Percentiles rank a stretch among this genome's conserved stretches.
Evolutionary conservation across 2,888 invertebrate genomes (phyloP).

Genomic region (Caenorhabditis angaria): DNA sequence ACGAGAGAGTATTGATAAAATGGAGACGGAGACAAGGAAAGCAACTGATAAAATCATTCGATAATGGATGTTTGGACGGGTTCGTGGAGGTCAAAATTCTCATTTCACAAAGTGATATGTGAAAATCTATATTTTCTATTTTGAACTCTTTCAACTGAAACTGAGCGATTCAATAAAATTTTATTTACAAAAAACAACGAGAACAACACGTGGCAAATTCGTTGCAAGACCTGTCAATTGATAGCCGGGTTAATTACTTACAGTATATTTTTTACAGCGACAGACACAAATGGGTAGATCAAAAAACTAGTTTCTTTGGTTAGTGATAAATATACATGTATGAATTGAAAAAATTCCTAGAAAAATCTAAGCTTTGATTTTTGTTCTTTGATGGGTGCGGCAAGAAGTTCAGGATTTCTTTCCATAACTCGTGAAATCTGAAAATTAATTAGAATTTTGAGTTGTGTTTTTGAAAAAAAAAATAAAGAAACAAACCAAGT

Average conservation of each 20-base stretch:
- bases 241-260: no score
- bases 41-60: neutral
- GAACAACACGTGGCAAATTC: neutral
- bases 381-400: conserved; percentile 29
- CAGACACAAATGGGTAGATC: neutral
- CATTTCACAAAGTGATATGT: no score
- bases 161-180: no score
- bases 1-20: neutral
- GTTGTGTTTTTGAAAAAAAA: neutral
- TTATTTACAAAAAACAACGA: neutral
- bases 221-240: conserved; percentile 2
- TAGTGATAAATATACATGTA: no score
- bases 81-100: neutral
- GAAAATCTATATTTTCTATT: no score
- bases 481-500: conserved; percentile 6
- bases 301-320: neutral
- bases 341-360: conserved; percentile 8
- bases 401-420: conserved; percentile 52
- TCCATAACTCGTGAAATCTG: conserved; percentile 56
- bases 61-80: neutral
- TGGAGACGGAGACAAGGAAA: neutral
- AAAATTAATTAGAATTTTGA: conserved; percentile 3
- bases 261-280: no score
- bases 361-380: conserved; percentile 32
- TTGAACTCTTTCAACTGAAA: no score